Conservation (phyloP, 2,797 vertebrate genomes). For the Neoniphon sammara region DNA sequence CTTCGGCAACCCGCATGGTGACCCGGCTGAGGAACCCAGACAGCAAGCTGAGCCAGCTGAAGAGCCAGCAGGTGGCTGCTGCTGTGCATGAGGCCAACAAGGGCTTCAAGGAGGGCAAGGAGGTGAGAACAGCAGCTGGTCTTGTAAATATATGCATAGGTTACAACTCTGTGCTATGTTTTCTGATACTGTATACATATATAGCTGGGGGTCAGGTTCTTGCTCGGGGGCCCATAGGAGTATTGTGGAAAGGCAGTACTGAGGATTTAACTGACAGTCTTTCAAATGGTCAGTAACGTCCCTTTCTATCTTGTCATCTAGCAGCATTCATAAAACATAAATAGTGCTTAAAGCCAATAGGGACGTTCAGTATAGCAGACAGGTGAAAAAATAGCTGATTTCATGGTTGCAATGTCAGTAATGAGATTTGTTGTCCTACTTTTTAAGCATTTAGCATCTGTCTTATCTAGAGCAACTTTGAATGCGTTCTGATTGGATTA, state of each 20-base stretch:
- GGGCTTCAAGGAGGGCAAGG: conserved; percentile 93
- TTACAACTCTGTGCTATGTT: too few species aligned
- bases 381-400: too few species aligned
- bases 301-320: background rate
- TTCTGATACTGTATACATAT: background rate
- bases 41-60: conserved; percentile 96
- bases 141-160: background rate
- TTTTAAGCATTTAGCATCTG: too few species aligned
- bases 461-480: background rate
- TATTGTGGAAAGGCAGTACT: background rate
- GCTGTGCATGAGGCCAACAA: conserved; percentile 94
- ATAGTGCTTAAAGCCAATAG: too few species aligned
- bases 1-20: conserved; percentile 91
- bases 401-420: too few species aligned
- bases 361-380: too few species aligned
- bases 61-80: conserved; percentile 94
- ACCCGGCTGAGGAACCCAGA: conserved; percentile 96
- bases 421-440: too few species aligned
- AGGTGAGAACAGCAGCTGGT: conserved; percentile 81
- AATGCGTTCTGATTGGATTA: background rate
- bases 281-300: background rate
- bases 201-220: background rate
- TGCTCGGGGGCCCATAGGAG: background rate
- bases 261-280: background rate
- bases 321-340: background rate